These are phyloP conservation scores for Sorex araneus DNA, from an alignment of 2,113 vertebrate species.

Conservation along the genomic window DNA sequence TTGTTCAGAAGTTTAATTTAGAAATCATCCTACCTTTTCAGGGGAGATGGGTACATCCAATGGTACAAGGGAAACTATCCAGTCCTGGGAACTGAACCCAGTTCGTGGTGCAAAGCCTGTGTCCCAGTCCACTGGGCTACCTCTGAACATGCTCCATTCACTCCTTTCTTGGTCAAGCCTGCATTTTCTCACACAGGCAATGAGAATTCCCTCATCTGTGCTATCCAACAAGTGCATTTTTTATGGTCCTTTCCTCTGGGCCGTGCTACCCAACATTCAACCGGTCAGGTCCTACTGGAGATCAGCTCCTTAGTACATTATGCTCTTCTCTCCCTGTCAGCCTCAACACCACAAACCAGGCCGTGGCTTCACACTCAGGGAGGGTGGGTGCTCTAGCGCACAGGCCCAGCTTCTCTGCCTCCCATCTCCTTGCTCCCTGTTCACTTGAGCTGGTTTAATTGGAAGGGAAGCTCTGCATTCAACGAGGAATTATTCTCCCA, in stretches of 20 bases:
- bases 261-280: neutral
- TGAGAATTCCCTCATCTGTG: neutral
- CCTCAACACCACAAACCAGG: neutral
- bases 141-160: neutral
- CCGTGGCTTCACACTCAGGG: neutral
- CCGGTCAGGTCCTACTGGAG: neutral
- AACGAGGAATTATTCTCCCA: no score
- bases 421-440: neutral
- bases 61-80: no score
- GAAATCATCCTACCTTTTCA: neutral
- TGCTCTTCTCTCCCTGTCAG: neutral
- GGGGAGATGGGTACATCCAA: no score
- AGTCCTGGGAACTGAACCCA: no score
- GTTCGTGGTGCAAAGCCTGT: no score
- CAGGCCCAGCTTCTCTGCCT: neutral
- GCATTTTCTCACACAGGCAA: conserved; percentile 5
- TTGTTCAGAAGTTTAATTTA: neutral
- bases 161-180: neutral
- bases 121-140: no score
- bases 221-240: neutral
- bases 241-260: neutral
- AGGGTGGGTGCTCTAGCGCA: neutral
- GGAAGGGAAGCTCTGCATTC: neutral
- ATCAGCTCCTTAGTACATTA: neutral
- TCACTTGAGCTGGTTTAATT: neutral